Evolutionary conservation across 2,113 vertebrate genomes (phyloP), one percentile per base, ranked within the genome.

Genomic region (Hippocampus comes): DNA sequence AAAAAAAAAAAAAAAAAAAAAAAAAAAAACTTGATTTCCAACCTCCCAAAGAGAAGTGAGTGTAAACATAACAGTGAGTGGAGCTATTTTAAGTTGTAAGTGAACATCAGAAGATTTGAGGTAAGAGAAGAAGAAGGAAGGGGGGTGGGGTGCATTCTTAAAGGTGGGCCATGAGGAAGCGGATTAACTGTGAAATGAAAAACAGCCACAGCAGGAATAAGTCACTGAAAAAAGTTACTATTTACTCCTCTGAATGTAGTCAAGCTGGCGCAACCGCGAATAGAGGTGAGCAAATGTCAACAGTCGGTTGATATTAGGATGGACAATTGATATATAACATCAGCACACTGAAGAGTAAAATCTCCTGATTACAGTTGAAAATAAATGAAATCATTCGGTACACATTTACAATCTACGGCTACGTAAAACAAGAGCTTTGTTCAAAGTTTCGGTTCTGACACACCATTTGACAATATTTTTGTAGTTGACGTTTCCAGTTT

Each of bases 191-290:
- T 92, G 79, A 93, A 92, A 93, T 93, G 79, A 86, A 88, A 92
- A 92, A 75, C 91, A 92, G 89, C 79, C 83, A 51, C 81, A 63
- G 79, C 82, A 51, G 79, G 88, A 90, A 90, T 78, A 85, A 87
- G 82, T 93, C 86, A 88, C 86, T 86, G 83, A 81, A 83, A 89
- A 90, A 91, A 82, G 89, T 88, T 90, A 87, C 89, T 89, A 80
- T 82, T 75, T 78, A 82, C 77, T 78, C 70, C 72, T 76, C 21
- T 27, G 80, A 85, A 83, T 55, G 74, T 71, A 60, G 74, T 75
- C 73, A 74, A 78, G 68, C 72, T 78, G 82, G 75, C 67, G 15
- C 79, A 73, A 84, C 85, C 68, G 5, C 63, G 68, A 78, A 81
- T 78, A 38, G 41, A 64, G 67, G 68, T 55, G 49, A 68, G 49